phyloP scores from a whole-genome alignment of 2,888 invertebrate species.

The Melangyna quadrimaculata region DNA sequence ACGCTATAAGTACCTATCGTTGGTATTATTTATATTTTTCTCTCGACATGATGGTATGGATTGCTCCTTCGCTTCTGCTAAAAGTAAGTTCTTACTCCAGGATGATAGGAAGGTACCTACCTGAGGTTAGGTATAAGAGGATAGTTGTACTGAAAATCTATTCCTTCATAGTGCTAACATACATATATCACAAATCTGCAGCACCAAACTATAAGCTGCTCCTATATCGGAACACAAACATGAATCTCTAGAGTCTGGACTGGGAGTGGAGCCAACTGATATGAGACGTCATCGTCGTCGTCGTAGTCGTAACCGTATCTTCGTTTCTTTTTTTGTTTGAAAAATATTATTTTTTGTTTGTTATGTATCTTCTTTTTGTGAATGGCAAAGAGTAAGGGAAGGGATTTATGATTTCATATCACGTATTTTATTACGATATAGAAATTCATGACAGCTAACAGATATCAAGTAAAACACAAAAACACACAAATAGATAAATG shows the following conservation, averaged over 20 bases:
- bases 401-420: slow-evolving; percentile 69
- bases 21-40: slow-evolving; percentile 23
- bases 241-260: too few species aligned
- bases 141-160: slow-evolving; percentile 22
- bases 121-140: slow-evolving; percentile 2
- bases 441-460: slow-evolving; percentile 68
- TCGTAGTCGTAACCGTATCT: slow-evolving; percentile 33
- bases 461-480: slow-evolving; percentile 43
- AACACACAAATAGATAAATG: not conserved
- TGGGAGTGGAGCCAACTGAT: slow-evolving; percentile 30
- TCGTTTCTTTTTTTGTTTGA: not conserved
- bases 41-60: slow-evolving; percentile 26
- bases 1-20: not conserved
- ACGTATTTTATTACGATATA: slow-evolving; percentile 72
- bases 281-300: too few species aligned
- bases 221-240: not conserved
- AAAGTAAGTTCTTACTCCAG: not conserved
- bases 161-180: not conserved
- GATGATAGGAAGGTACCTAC: not conserved
- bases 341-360: slow-evolving; percentile 12
- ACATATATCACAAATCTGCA: slow-evolving; percentile 14
- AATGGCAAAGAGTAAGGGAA: slow-evolving; percentile 25
- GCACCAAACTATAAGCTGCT: not conserved
- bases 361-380: not conserved
- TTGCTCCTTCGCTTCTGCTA: not conserved